Conservation (phyloP, 1,140 invertebrate species). For the Sarcophaga bullata region DNA sequence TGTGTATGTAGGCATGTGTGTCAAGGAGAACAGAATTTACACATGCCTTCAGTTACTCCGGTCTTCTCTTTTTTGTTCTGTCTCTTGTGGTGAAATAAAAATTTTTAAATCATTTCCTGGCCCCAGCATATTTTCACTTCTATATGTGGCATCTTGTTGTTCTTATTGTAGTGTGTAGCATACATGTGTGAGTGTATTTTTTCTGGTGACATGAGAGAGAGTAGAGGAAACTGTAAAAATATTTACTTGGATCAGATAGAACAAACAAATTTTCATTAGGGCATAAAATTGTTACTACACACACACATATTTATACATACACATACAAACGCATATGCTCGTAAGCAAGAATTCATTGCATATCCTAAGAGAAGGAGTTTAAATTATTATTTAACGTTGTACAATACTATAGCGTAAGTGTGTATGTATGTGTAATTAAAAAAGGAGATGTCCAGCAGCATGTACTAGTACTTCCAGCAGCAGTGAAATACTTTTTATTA, state of each 20-base stretch:
- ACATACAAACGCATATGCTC: no score
- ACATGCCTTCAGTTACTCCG: neutral
- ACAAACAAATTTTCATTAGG: constrained; percentile 40
- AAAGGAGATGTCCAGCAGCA: neutral
- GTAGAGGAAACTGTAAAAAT: constrained; percentile 37
- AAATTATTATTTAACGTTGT: neutral
- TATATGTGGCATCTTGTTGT: neutral
- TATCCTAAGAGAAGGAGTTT: constrained; percentile 24
- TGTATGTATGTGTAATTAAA: neutral
- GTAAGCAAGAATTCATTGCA: neutral
- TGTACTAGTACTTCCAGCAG: neutral
- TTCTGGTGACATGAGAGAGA: neutral
- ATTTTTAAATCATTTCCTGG: constrained; percentile 37
- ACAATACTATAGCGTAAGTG: neutral
- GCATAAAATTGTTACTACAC: constrained; percentile 27
- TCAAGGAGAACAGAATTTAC: neutral
- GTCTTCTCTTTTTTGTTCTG: neutral
- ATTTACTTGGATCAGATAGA: constrained; percentile 29
- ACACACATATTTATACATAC: neutral
- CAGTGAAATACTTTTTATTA: neutral
- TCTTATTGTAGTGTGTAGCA: neutral
- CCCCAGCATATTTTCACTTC: neutral
- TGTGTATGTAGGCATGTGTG: neutral
- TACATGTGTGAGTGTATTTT: neutral
- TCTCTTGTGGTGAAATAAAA: constrained; percentile 28